Conservation (phyloP, 2,888 invertebrate genomes). For the Platycheirus albimanus region DNA sequence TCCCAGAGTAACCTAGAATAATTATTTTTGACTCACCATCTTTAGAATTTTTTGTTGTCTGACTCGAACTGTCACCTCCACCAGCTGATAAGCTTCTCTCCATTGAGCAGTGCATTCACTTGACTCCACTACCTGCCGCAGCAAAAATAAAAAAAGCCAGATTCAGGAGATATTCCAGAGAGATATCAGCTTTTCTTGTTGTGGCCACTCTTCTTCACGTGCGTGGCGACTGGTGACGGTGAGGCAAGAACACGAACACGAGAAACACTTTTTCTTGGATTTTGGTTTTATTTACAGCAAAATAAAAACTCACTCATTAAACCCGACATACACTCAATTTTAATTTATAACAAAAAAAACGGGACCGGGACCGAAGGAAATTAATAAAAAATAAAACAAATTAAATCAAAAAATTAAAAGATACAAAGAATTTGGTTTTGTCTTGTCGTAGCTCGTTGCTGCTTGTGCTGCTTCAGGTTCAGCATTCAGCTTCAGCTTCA, state of each 20-base stretch:
- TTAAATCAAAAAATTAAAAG: not conserved
- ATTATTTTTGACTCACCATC: conserved; percentile 86
- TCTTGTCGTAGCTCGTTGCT: not conserved
- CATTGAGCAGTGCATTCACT: conserved; percentile 88
- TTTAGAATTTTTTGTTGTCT: conserved; percentile 87
- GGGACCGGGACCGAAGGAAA: conserved; percentile 1
- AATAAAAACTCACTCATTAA: conserved; percentile 38
- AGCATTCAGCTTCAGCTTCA: conserved; percentile 13
- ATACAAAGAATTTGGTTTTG: conserved; percentile 9
- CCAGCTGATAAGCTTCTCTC: conserved; percentile 90
- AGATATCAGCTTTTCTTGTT: conserved; percentile 12
- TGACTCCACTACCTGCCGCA: conserved; percentile 51
- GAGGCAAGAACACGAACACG: not conserved
- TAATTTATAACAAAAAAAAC: not conserved
- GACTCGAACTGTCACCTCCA: conserved; percentile 87
- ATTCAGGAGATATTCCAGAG: conserved; percentile 46
- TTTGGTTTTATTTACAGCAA: conserved; percentile 61
- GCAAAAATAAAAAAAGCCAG: conserved; percentile 35
- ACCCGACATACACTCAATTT: conserved; percentile 16
- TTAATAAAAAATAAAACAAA: conserved; percentile 4
- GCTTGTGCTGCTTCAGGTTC: conserved; percentile 8
- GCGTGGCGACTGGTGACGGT: too few species aligned
- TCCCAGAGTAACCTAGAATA: conserved; percentile 4
- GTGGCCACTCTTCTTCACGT: conserved; percentile 56
- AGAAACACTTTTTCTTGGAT: conserved; percentile 9